A percentile compares a stretch with the other conserved stretches of the same genome.
phyloP scores from a whole-genome alignment of 2,797 vertebrate species.

The Rhynchonycteris naso region DNA sequence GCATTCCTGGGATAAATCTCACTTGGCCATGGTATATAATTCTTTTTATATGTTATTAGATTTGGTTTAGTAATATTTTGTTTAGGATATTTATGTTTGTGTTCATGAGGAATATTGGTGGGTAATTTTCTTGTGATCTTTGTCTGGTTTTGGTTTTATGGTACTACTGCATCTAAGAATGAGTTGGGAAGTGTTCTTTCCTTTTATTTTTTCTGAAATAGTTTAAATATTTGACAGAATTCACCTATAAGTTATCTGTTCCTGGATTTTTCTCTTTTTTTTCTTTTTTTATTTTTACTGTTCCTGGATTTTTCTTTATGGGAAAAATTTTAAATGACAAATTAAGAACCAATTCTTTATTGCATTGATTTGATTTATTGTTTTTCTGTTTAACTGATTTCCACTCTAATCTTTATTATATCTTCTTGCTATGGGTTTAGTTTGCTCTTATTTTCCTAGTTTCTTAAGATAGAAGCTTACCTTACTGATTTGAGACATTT shows the following conservation, averaged over 20 bases:
- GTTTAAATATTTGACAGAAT: slow-evolving; percentile 9
- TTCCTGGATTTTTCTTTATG: not conserved
- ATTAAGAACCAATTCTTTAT: not conserved
- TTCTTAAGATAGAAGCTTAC: not conserved
- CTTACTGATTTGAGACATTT: not conserved
- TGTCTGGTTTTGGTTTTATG: not conserved
- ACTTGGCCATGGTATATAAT: not conserved
- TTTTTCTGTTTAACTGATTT: not conserved
- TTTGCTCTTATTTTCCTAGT: not conserved
- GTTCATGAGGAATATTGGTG: not conserved
- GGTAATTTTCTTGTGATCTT: not conserved
- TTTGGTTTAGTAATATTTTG: slow-evolving; percentile 1
- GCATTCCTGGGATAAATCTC: not conserved
- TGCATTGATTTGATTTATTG: not conserved
- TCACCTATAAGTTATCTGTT: not conserved
- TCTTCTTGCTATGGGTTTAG: not conserved
- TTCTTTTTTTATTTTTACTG: too few species aligned
- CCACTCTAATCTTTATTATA: not conserved
- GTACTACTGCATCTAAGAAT: not conserved
- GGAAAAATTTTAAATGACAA: not conserved
- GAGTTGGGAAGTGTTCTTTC: not conserved
- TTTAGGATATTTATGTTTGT: slow-evolving; percentile 10
- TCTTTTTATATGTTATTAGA: not conserved
- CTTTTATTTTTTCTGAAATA: not conserved
- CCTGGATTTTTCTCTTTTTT: slow-evolving; percentile 23